Conservation (phyloP, 2,113 vertebrate genomes). For the Pollachius pollachius region DNA sequence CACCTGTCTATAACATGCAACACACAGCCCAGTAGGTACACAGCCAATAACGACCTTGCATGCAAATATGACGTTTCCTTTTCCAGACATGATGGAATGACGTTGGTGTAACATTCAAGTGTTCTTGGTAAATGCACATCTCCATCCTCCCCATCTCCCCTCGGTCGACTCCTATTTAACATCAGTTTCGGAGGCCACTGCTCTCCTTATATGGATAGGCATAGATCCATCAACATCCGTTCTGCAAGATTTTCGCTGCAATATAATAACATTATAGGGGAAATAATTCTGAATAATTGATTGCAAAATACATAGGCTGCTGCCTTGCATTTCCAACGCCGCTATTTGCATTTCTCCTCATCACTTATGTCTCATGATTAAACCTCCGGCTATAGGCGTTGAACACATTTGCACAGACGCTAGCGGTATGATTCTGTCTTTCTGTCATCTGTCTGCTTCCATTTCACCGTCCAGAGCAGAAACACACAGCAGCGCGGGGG, state of each 20-base stretch:
- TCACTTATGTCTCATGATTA: constrained; percentile 9
- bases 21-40: too few species aligned
- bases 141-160: constrained; percentile 40
- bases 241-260: constrained; percentile 22
- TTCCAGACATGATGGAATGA: too few species aligned
- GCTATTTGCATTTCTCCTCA: constrained; percentile 22
- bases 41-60: too few species aligned
- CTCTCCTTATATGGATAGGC: constrained; percentile 33
- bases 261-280: constrained; percentile 20
- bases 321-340: constrained; percentile 7
- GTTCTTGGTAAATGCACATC: constrained; percentile 43
- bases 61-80: too few species aligned
- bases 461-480: constrained; percentile 46
- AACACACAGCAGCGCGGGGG: constrained; percentile 8
- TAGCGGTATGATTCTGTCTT: background rate
- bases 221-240: constrained; percentile 29
- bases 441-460: constrained; percentile 53
- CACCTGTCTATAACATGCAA: too few species aligned
- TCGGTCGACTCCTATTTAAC: constrained; percentile 3
- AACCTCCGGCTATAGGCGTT: constrained; percentile 19
- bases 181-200: constrained; percentile 20
- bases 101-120: too few species aligned
- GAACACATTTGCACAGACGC: constrained; percentile 20
- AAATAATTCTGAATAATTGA: background rate
- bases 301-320: background rate